These are phyloP conservation scores for Eulemur rubriventer DNA, from an alignment of 2,797 vertebrate species.

Conservation along the genomic window DNA sequence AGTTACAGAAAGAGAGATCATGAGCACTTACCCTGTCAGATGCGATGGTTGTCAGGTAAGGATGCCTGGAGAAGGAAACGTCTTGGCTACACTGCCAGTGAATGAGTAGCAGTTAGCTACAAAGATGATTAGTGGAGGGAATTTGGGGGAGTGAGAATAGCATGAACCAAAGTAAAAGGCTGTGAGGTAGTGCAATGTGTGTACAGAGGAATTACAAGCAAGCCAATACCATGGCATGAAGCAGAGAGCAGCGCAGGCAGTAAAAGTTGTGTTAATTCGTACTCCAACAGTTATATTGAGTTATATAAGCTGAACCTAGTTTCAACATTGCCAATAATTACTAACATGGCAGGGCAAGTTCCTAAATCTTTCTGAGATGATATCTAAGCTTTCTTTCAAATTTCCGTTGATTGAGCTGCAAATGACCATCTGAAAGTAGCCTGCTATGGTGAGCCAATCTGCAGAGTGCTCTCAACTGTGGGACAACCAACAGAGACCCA, in stretches of 20 bases:
- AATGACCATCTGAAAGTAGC: not conserved
- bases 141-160: not conserved
- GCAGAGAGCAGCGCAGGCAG: not conserved
- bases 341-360: rapidly evolving
- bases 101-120: not conserved
- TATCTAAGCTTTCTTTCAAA: not conserved
- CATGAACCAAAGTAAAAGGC: not conserved
- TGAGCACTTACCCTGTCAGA: rapidly evolving
- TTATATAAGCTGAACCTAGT: not conserved
- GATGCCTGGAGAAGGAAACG: not conserved
- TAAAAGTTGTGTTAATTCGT: not conserved
- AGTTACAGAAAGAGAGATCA: not conserved
- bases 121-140: not conserved
- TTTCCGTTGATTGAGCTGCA: not conserved
- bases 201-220: not conserved
- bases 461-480: not conserved
- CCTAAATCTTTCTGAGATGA: not conserved
- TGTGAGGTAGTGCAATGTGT: not conserved
- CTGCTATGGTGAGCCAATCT: not conserved
- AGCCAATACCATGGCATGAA: not conserved
- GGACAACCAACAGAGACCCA: not conserved
- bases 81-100: not conserved
- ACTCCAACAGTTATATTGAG: too few species aligned
- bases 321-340: not conserved
- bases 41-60: not conserved